Evolutionary conservation across 2,888 invertebrate species (phyloP).

Genomic region (Orthonevra nobilis): DNA sequence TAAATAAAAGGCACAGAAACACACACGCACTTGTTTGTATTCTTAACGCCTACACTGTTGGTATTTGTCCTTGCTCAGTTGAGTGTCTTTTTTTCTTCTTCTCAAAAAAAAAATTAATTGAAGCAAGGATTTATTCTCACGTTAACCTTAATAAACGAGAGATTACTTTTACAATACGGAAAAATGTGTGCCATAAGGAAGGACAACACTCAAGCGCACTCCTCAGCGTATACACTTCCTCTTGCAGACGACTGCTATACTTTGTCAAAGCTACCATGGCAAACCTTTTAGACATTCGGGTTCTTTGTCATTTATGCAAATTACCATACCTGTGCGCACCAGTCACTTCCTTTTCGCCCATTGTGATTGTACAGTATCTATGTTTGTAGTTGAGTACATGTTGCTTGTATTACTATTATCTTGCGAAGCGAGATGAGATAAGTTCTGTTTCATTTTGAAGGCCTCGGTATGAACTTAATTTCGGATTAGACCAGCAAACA

Average conservation of each 20-base stretch:
- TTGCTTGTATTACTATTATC: slow-evolving; percentile 45
- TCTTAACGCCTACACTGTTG: neutral
- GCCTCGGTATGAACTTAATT: slow-evolving; percentile 61
- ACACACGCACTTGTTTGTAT: neutral
- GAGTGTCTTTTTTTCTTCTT: slow-evolving; percentile 13
- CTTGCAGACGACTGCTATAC: neutral
- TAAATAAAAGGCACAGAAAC: neutral
- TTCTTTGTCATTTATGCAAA: slow-evolving; percentile 62
- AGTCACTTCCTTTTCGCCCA: slow-evolving; percentile 34
- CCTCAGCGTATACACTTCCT: neutral
- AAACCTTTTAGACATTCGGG: slow-evolving; percentile 33
- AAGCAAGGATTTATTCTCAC: slow-evolving; percentile 22
- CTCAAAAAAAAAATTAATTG: too few species aligned
- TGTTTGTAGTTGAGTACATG: slow-evolving; percentile 26
- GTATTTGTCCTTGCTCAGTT: neutral
- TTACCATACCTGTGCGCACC: slow-evolving; percentile 52
- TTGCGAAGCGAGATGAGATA: slow-evolving; percentile 28
- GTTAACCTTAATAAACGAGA: slow-evolving; percentile 30
- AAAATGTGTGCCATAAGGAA: neutral
- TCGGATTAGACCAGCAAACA: slow-evolving; percentile 61
- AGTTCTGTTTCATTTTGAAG: slow-evolving; percentile 31
- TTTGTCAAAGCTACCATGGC: slow-evolving; percentile 14
- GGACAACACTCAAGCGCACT: slow-evolving; percentile 3
- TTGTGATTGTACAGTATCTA: too few species aligned
- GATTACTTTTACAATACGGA: slow-evolving; percentile 16